These are phyloP conservation scores for Aptenodytes forsteri DNA, from an alignment of 2,113 vertebrate species.

Conservation along the genomic window DNA sequence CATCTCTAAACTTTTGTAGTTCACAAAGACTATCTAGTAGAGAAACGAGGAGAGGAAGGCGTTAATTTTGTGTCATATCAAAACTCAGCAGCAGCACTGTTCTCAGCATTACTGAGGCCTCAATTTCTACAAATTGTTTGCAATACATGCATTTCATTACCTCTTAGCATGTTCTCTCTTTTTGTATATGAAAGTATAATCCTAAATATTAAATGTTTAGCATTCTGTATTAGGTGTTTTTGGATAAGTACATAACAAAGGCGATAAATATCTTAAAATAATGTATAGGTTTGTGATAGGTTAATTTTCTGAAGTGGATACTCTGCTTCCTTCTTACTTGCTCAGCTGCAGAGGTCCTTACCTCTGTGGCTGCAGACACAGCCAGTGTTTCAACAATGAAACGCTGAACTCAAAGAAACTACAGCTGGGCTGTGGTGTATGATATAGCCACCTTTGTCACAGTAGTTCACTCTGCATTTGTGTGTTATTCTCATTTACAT, in stretches of 20 bases:
- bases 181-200: not conserved
- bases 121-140: not conserved
- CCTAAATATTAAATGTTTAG: not conserved
- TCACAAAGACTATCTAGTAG: not conserved
- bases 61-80: not conserved
- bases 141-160: not conserved
- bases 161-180: not conserved
- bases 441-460: not conserved
- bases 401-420: rapidly evolving
- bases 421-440: not conserved
- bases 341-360: not conserved
- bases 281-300: not conserved
- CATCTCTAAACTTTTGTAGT: not conserved
- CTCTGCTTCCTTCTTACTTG: not conserved
- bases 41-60: not conserved
- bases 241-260: not conserved
- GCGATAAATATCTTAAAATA: not conserved
- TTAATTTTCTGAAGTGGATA: not conserved
- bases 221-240: not conserved
- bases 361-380: not conserved
- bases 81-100: not conserved
- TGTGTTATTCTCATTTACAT: not conserved
- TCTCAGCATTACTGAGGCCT: not conserved
- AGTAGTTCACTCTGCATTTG: not conserved
- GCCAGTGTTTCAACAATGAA: not conserved